Conservation (phyloP, 2,888 invertebrate species). For the Tetranychus truncatus region DNA sequence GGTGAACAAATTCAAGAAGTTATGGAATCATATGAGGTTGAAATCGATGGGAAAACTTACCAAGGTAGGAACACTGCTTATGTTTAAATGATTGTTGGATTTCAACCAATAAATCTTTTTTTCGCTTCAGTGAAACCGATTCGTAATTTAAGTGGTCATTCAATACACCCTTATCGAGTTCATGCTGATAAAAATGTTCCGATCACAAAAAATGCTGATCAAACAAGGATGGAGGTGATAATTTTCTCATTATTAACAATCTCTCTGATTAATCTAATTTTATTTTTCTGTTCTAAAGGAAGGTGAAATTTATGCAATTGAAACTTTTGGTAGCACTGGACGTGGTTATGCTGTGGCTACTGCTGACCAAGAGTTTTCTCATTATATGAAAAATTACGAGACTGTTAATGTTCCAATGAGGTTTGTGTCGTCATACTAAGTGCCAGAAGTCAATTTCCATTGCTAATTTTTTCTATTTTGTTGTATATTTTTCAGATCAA, state of each 20-base stretch:
- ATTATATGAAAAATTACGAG: conserved; percentile 98
- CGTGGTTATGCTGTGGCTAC: conserved; percentile 49
- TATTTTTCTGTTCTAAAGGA: conserved; percentile 39
- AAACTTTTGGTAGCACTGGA: conserved; percentile 98
- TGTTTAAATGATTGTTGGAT: background rate
- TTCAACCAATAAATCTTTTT: background rate
- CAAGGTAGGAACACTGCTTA: conserved; percentile 38
- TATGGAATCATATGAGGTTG: conserved; percentile 98
- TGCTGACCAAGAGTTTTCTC: conserved; percentile 97
- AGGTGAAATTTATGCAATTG: conserved; percentile 96
- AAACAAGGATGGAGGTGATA: conserved; percentile 73
- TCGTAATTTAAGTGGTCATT: conserved; percentile 93
- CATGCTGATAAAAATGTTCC: conserved; percentile 95
- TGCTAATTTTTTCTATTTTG: background rate
- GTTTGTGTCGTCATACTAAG: background rate
- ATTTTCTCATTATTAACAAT: background rate
- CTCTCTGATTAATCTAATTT: background rate
- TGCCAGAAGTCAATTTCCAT: background rate
- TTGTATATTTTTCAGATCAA: conserved; percentile 41
- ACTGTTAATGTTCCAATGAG: conserved; percentile 34
- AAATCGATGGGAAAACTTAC: conserved; percentile 84
- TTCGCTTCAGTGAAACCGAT: conserved; percentile 59
- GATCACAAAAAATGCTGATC: conserved; percentile 95
- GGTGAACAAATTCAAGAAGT: conserved; percentile 92
- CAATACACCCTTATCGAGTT: conserved; percentile 87